A percentile compares a stretch with the other conserved stretches of the same genome.
Evolutionary conservation across 2,888 invertebrate genomes (phyloP).

Genomic region (Acanthococcus lagerstroemiae): DNA sequence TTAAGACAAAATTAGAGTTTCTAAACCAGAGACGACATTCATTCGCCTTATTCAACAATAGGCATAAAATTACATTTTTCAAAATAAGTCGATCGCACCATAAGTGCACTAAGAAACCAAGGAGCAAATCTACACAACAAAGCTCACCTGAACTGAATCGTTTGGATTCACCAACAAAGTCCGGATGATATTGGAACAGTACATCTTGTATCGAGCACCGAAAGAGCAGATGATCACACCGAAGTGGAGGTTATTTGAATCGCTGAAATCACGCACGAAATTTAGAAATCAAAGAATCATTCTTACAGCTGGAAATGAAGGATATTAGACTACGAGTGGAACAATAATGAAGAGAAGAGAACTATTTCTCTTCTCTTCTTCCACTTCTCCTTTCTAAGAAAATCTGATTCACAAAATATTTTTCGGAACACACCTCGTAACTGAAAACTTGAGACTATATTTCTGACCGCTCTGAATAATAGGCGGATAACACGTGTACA

Average conservation of each 20-base stretch:
- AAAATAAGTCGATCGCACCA: not conserved
- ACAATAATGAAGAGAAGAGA: too few relatives aligned
- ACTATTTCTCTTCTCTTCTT: too few relatives aligned
- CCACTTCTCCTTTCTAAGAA: too few relatives aligned
- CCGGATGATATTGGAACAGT: conserved; percentile 94
- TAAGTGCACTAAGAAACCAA: not conserved
- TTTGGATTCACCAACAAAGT: conserved; percentile 93
- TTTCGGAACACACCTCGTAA: conserved; percentile 53
- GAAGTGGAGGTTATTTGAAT: conserved; percentile 88
- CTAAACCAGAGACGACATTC: too few relatives aligned
- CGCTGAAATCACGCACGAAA: conserved; percentile 49
- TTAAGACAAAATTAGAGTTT: not conserved
- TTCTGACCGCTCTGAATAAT: conserved; percentile 99
- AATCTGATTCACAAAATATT: too few relatives aligned
- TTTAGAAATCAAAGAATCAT: too few relatives aligned
- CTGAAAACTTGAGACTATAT: conserved; percentile 94
- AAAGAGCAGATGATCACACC: conserved; percentile 91
- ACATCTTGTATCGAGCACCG: conserved; percentile 90
- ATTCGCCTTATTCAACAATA: too few relatives aligned
- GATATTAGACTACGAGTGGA: too few relatives aligned
- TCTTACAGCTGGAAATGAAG: too few relatives aligned
- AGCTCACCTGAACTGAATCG: conserved; percentile 49
- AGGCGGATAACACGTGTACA: conserved; percentile 97
- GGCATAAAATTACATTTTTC: not conserved
- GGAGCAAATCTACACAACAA: conserved; percentile 1